Evolutionary conservation across 53 echinoderm and acorn worm genomes (phyloP), one percentile per base, ranked within the genome.

Genomic region (Echinometra lucunter): DNA sequence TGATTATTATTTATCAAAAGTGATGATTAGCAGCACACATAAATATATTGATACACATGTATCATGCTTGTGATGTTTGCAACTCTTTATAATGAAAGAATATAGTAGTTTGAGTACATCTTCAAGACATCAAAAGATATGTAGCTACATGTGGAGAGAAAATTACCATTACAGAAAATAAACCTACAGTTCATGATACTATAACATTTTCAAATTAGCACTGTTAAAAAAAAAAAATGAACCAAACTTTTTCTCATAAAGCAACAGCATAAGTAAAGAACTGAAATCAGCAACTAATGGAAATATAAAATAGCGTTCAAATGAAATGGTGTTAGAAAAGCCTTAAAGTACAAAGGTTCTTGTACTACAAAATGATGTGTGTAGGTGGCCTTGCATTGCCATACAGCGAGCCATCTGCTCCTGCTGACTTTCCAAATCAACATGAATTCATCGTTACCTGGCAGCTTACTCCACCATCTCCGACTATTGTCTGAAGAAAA

Each of bases 401-500:
- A 19, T 38, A 42, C 42, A 19, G 17, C 7, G 72, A 42, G 78
- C 85, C 85, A 85, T 49, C 85, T 85, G 85, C 28, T 85, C 47
- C 27, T 13, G 37, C 47, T 0, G 49, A 15, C n/a, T 47, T 85
- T 85, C 85, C 49, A n/a, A 47, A 85, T 7, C 85, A 85, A 85
- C 85, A 47, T 49, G 1, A 85, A 49, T 37, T 53, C 9, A n/a
- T 1, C 30, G 2, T 58, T 89, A 89, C 89, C 89, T 89, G 57
- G 58, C 12, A 58, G 63, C 40, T 34, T 78, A 6, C 15, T 58
- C 89, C 89, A 58, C 89, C 89, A 89, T 60, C 58, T 89, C 60
- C 89, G 57, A 10, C 89, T 40, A 38, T 60, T 25, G 35, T 37
- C 60, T 21, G 21, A 38, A 21, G 89, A 88, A 56, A 88, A 88